Evolutionary conservation across 2,888 invertebrate species (phyloP), one percentile per base, ranked within the genome.

Genomic region (Gymnosoma rotundatum): DNA sequence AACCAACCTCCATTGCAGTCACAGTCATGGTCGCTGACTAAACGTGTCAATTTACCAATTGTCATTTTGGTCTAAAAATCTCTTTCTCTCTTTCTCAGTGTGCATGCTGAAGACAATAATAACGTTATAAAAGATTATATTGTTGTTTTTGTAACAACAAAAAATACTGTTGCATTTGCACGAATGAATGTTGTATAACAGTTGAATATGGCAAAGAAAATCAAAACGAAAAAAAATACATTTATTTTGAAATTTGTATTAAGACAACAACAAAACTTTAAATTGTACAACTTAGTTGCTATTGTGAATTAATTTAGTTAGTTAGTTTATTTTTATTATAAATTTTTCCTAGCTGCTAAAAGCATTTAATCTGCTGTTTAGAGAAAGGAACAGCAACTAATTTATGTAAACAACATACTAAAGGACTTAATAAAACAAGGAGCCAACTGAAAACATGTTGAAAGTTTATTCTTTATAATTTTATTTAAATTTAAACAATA

Each of bases 21-120:
- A 88, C 88, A 89, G 90, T 90, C 90, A 90, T 90, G 90, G 90
- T 89, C 89, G 88, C 85, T 90, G 90, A 86, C 87, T 90, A 90
- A 88, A 89, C 88, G 88, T 90, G 90, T 89, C 90, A 89, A 90
- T 89, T 88, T 90, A 80, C 66, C 83, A 80, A 80, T 83, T 78
- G 83, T 83, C 83, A 81, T 82, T 69, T 81, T 60, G 63, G 63
- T 67, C 54, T 64, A 32, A 69, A 75, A 79, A 66, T 60, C 69
- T 67, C n/a, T 56, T 20, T 38, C 25, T 32, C 0, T 56, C 25
- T 10, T 16, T n/a, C 12, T 58, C 6, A 56, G 18, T 74, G 54
- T 42, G 7, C 2, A 36, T 52, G 38, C 9, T 67, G 60, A 78
- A 69, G 67, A 67, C 69, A 78, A 78, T 78, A 25, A 78, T 42